Conservation (phyloP, 2,797 vertebrate species). For the Varecia variegata region DNA sequence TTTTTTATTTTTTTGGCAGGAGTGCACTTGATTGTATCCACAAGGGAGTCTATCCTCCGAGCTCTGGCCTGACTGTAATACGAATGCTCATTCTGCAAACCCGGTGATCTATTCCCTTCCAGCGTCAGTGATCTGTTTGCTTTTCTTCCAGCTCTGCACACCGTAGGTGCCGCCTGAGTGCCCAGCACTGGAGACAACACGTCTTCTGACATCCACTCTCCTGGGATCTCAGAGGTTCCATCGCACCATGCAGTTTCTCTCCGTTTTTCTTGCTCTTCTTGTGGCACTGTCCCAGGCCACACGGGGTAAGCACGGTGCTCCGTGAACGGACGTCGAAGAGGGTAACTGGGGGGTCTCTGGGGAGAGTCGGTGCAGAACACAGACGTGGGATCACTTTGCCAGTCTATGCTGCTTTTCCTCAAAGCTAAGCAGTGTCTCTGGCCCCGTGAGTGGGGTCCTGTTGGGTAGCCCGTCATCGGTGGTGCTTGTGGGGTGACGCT, state of each 20-base stretch:
- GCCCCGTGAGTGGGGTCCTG: no score
- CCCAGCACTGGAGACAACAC: no score
- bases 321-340: not conserved
- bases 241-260: not conserved
- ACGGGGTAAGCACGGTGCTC: not conserved
- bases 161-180: not conserved
- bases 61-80: rapidly evolving
- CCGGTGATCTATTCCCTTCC: not conserved
- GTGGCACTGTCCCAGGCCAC: not conserved
- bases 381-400: not conserved
- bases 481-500: rapidly evolving
- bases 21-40: not conserved
- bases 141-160: not conserved
- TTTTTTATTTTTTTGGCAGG: not conserved
- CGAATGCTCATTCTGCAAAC: rapidly evolving
- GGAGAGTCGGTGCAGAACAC: not conserved
- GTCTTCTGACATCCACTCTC: not conserved
- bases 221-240: not conserved
- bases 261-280: not conserved
- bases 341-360: not conserved
- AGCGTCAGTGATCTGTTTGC: not conserved
- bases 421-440: not conserved
- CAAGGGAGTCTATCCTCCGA: no score
- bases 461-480: rapidly evolving
- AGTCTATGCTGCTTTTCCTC: not conserved